Evolutionary conservation across 53 echinoderm and acorn worm species (phyloP).

Genomic region (Hippasteria phrygiana): DNA sequence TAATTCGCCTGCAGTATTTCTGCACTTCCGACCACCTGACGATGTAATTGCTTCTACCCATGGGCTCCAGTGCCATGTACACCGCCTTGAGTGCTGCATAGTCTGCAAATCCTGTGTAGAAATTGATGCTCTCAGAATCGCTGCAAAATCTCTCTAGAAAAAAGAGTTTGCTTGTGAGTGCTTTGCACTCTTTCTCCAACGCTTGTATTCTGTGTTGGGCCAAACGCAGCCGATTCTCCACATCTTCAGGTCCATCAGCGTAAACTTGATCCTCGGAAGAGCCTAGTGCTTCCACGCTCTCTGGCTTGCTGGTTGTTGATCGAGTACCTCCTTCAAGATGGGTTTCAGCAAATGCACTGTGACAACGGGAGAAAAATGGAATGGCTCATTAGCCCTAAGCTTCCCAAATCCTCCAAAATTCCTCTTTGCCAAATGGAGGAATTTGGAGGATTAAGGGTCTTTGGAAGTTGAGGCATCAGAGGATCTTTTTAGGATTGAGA

Average conservation of each 20-base stretch:
- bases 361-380: too few relatives aligned
- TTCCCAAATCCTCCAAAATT: too few relatives aligned
- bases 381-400: too few relatives aligned
- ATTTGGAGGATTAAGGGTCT: too few relatives aligned
- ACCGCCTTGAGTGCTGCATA: slow-evolving; percentile 33
- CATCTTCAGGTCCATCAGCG: background rate
- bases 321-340: background rate
- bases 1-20: slow-evolving; percentile 2
- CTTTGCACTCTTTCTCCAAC: slow-evolving; percentile 4
- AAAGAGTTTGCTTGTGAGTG: slow-evolving; percentile 17
- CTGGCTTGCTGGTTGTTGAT: background rate
- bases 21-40: slow-evolving; percentile 25
- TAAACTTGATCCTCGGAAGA: too few relatives aligned
- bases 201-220: background rate
- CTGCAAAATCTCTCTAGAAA: slow-evolving; percentile 15
- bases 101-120: slow-evolving; percentile 37
- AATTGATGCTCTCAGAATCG: slow-evolving; percentile 22
- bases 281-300: background rate
- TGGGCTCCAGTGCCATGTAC: slow-evolving; percentile 12
- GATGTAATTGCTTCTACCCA: background rate
- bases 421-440: too few relatives aligned
- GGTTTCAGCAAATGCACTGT: too few relatives aligned
- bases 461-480: too few relatives aligned
- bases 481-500: too few relatives aligned
- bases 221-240: background rate